Base-by-base conservation (phyloP, 2,888 invertebrate genomes). In the Andricus quercusramuli region DNA sequence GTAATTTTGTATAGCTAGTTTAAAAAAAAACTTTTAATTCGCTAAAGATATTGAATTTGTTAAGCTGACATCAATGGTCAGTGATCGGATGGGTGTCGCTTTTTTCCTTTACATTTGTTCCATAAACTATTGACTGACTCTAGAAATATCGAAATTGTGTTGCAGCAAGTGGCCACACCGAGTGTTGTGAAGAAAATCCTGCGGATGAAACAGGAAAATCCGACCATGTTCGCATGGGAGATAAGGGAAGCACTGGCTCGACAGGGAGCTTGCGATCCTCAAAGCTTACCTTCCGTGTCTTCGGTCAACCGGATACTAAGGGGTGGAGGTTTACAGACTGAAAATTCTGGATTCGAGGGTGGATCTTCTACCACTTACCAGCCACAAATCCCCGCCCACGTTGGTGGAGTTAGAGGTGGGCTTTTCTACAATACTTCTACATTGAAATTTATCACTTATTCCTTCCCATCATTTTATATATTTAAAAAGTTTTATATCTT, bases 171-270 rank as follows among this genome's bases (percentile, higher is more conserved):
- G 84, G 98, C 98, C 83, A 98, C 99, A 5, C 98, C 98, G 2
- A 97, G 98, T 0, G 98, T 99, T 0, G 98, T 99, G 20, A 97
- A 98, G 94, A 97, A 98, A 94, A 99, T 99, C 87, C 95, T 98
- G 51, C 96, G 98, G 8, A 95, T 98, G 89, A 99, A 99, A 92
- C 97, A 98, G 90, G 98, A 98, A 92, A 98, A 98, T 93, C 98
- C 98, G 0, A 97, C 98, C 8, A 97, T 98, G 96, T 98, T 99
- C 93, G 98, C 98, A 15, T 99, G 98, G 98, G 99, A 99, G 94
- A 98, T 99, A 85, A 94, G 98, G 0, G 97, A 99, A 93, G 96
- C 97, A 88, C 94, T 99, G 84, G 95, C 98, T 79, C 95, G 97
- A 68, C 98, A 98, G 89, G 95, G 98, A 80, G 96, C 98, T 86